These are phyloP conservation scores for Brenthis ino DNA, from an alignment of 2,888 invertebrate genomes.

Conservation along the genomic window DNA sequence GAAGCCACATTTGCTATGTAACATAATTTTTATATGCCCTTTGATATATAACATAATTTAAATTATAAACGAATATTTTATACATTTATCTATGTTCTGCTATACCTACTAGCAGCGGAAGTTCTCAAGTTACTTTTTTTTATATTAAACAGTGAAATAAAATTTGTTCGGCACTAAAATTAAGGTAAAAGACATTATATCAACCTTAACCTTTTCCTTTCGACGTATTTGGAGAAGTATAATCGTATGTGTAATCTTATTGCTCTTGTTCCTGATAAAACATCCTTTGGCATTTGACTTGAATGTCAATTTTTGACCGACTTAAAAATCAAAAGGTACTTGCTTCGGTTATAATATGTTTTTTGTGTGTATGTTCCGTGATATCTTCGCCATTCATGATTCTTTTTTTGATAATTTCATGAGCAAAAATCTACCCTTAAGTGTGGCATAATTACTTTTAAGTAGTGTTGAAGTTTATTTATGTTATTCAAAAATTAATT, in stretches of 20 bases:
- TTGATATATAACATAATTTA: too few species aligned
- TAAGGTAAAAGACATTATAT: not conserved
- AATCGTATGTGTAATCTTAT: constrained; percentile 7
- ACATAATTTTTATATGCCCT: too few species aligned
- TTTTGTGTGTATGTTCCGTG: too few species aligned
- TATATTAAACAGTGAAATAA: not conserved
- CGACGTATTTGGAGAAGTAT: constrained; percentile 14
- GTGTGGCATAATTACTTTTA: too few species aligned
- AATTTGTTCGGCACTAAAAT: not conserved
- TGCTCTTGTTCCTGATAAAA: constrained; percentile 9
- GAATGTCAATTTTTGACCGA: not conserved
- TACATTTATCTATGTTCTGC: too few species aligned
- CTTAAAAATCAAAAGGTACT: not conserved
- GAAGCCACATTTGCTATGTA: too few species aligned
- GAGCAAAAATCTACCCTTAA: too few species aligned
- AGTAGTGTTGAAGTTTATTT: not conserved
- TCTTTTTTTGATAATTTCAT: too few species aligned
- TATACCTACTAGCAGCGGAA: too few species aligned
- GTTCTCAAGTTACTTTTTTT: not conserved
- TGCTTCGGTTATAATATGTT: not conserved
- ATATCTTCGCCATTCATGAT: too few species aligned
- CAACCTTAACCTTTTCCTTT: constrained; percentile 11
- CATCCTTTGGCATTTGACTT: constrained; percentile 5
- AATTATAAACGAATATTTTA: too few species aligned
- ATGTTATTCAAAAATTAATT: too few species aligned